A percentile compares a stretch with the other conserved stretches of the same genome.
phyloP scores from a whole-genome alignment of 2,888 invertebrate genomes.

The Drepana falcataria region DNA sequence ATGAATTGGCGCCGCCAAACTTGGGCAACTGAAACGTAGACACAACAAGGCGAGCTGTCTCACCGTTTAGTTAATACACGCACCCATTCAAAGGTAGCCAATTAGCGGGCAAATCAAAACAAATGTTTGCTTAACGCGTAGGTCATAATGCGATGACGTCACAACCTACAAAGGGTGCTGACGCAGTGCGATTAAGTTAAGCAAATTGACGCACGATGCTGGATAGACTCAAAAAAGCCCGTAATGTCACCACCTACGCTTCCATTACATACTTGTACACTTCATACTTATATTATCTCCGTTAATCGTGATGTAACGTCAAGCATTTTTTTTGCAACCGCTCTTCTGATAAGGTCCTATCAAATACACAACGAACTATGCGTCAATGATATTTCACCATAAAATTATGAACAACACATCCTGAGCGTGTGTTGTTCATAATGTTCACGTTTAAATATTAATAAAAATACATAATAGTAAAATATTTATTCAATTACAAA shows the following conservation, averaged over 20 bases:
- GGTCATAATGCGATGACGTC: constrained; percentile 30
- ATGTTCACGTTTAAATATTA: too few species aligned
- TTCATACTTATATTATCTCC: constrained; percentile 39
- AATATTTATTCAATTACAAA: too few species aligned
- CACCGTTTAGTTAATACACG: constrained; percentile 21
- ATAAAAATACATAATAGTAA: too few species aligned
- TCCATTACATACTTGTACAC: constrained; percentile 33
- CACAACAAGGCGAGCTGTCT: constrained; percentile 25
- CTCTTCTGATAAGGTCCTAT: constrained; percentile 7
- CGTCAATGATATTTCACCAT: constrained; percentile 11
- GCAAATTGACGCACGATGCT: constrained; percentile 67
- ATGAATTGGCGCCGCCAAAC: not conserved
- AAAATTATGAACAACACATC: too few species aligned
- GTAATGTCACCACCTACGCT: constrained; percentile 52
- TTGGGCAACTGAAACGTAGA: constrained; percentile 15
- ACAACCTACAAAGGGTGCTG: constrained; percentile 38
- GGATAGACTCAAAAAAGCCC: constrained; percentile 33
- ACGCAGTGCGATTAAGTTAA: constrained; percentile 54
- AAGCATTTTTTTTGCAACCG: constrained; percentile 11
- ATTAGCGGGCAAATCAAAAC: constrained; percentile 31
- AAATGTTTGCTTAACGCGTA: constrained; percentile 32
- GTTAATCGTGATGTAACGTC: constrained; percentile 32
- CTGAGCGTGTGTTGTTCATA: too few species aligned
- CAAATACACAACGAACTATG: constrained; percentile 11
- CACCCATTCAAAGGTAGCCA: constrained; percentile 16